Percentiles rank a stretch among this genome's conserved stretches.
Evolutionary conservation across 2,797 vertebrate species (phyloP).

Genomic region (Pelochelys cantorii): DNA sequence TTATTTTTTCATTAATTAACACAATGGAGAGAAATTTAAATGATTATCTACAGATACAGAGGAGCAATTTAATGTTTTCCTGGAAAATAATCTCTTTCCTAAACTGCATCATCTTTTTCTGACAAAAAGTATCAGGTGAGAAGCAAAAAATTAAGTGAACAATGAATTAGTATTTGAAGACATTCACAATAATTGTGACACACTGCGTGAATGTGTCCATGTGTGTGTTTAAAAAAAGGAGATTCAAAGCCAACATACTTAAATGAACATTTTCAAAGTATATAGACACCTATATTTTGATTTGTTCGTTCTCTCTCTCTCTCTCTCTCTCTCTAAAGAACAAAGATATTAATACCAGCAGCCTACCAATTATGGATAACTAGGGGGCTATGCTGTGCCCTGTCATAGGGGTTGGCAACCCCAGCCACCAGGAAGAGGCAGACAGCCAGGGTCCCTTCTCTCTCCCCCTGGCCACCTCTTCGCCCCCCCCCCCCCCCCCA

Average conservation of each 20-base stretch:
- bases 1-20: conserved; percentile 21
- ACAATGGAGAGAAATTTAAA: conserved; percentile 17
- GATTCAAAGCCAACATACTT: neutral
- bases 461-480: no score
- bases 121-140: conserved; percentile 11
- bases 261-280: conserved; percentile 1
- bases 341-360: neutral
- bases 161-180: neutral
- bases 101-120: conserved; percentile 35
- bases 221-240: neutral
- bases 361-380: neutral
- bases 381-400: no score
- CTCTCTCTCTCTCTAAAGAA: neutral
- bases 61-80: neutral
- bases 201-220: neutral
- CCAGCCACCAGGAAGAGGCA: no score
- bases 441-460: no score
- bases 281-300: neutral
- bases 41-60: conserved; percentile 11
- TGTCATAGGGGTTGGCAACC: no score
- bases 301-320: neutral
- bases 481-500: no score
- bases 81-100: neutral
- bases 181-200: neutral
- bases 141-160: neutral